A percentile compares a stretch with the other conserved stretches of the same genome.
Conservation (phyloP, 1,140 invertebrate genomes). For the Batillaria attramentaria region DNA sequence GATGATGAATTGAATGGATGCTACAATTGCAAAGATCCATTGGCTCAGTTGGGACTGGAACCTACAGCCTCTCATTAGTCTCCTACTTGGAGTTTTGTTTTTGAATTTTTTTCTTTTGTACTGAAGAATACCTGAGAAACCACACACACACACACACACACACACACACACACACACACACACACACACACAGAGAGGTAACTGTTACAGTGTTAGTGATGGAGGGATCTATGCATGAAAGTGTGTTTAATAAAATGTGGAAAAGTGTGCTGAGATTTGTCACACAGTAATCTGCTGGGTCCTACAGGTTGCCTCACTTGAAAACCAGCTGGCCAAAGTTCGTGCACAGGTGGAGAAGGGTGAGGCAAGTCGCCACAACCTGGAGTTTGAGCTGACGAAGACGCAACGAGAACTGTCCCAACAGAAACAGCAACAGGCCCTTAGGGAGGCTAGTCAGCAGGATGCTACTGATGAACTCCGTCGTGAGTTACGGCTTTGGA, state of each 20-base stretch:
- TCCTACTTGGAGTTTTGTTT: neutral
- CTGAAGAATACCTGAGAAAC: too few species aligned
- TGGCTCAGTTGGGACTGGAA: too few species aligned
- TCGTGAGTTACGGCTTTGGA: constrained; percentile 51
- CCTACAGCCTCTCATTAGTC: too few species aligned
- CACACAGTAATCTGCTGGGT: neutral
- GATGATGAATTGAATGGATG: too few species aligned
- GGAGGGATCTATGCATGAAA: neutral
- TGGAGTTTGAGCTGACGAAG: constrained; percentile 65
- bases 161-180: too few species aligned
- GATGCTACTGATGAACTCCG: constrained; percentile 54
- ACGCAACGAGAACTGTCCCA: constrained; percentile 51
- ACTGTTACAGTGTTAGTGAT: neutral
- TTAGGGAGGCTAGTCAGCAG: constrained; percentile 47
- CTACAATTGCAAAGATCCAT: too few species aligned
- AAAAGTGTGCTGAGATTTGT: neutral
- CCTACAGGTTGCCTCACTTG: constrained; percentile 50
- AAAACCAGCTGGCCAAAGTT: constrained; percentile 53
- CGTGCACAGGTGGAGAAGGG: constrained; percentile 60
- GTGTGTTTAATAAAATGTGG: constrained; percentile 1
- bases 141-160: neutral
- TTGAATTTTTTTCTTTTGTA: neutral
- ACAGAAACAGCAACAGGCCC: constrained; percentile 42
- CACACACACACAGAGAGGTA: neutral
- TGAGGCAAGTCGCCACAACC: constrained; percentile 56